Conservation (phyloP, 23 tunicate genomes). For the Styela clava region DNA sequence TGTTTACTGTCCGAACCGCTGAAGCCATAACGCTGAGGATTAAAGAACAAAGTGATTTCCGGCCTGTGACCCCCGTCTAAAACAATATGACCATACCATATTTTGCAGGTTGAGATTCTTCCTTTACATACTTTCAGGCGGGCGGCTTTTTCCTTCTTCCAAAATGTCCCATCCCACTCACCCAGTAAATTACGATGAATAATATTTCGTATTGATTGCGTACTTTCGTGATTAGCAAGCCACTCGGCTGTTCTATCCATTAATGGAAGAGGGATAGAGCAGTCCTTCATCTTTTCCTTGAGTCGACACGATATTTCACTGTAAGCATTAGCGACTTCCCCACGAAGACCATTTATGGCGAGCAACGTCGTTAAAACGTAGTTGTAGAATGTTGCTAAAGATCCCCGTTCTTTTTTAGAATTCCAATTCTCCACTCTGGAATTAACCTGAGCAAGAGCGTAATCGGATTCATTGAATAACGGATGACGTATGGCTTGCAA, state of each 20-base stretch:
- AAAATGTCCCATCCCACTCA: constrained; percentile 39
- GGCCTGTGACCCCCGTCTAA: constrained; percentile 29
- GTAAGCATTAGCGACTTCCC: constrained; percentile 14
- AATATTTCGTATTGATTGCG: constrained; percentile 33
- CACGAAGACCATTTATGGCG: constrained; percentile 29
- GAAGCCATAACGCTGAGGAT: constrained; percentile 40
- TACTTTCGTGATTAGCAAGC: constrained; percentile 13
- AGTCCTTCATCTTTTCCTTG: not conserved
- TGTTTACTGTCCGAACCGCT: constrained; percentile 19
- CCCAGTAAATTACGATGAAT: constrained; percentile 27
- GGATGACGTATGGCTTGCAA: constrained; percentile 58
- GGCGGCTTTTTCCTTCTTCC: constrained; percentile 20
- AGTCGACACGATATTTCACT: not conserved
- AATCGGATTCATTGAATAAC: not conserved
- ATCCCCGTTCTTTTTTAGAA: constrained; percentile 33
- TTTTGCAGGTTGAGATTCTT: constrained; percentile 25
- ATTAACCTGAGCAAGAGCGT: constrained; percentile 23
- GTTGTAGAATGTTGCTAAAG: constrained; percentile 48
- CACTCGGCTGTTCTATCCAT: constrained; percentile 20
- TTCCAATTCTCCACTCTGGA: constrained; percentile 42
- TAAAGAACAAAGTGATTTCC: constrained; percentile 25
- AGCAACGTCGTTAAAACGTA: constrained; percentile 42
- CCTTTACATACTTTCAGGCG: constrained; percentile 47
- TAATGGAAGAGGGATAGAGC: not conserved
- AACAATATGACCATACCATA: constrained; percentile 26